These are phyloP conservation scores for Rhinogobio ventralis DNA, from an alignment of 2,797 vertebrate genomes.

Conservation along the genomic window DNA sequence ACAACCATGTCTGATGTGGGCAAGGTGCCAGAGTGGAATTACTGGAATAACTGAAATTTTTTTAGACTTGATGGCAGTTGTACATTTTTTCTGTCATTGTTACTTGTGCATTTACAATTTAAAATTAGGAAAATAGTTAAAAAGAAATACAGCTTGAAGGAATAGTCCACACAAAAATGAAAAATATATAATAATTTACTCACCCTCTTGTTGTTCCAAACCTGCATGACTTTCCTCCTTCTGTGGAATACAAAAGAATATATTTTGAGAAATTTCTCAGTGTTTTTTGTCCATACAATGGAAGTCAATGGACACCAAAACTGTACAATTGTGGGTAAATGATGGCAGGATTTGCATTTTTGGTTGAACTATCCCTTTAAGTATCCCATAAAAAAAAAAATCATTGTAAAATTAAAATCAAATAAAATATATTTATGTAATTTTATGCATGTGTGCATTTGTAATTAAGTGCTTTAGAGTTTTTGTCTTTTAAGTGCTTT, in stretches of 20 bases:
- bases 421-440: not conserved
- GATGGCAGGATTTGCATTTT: not conserved
- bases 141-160: not conserved
- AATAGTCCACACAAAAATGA: not conserved
- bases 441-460: no score
- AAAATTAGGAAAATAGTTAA: not conserved
- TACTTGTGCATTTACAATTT: slow-evolving; percentile 14
- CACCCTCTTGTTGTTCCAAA: not conserved
- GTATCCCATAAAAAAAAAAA: not conserved
- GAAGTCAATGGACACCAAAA: not conserved
- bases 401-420: not conserved
- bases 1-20: slow-evolving; percentile 65
- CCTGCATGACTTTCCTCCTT: not conserved
- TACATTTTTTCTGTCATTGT: slow-evolving; percentile 6
- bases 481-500: not conserved
- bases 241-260: not conserved
- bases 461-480: slow-evolving; percentile 4
- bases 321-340: not conserved
- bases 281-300: not conserved
- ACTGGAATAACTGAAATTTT: slow-evolving; percentile 57
- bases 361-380: not conserved
- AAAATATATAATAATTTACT: not conserved
- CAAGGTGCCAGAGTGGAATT: slow-evolving; percentile 62
- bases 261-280: no score
- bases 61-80: slow-evolving; percentile 42